Conservation (phyloP, 2,113 vertebrate species). For the Epinephelus moara region DNA sequence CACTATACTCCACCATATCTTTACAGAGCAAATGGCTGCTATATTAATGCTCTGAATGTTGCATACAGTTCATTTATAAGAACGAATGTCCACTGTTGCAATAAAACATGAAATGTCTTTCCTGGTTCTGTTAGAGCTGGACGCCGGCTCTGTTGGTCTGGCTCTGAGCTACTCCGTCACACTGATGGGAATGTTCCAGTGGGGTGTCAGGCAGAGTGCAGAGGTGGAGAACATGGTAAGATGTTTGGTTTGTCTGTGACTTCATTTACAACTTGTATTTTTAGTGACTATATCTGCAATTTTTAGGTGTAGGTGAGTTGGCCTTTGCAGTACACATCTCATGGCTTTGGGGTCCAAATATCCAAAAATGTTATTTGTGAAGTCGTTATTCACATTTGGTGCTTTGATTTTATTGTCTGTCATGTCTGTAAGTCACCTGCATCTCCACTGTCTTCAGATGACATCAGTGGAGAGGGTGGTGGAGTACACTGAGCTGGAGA, state of each 20-base stretch:
- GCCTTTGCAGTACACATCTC: no score
- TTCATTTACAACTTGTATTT: not conserved
- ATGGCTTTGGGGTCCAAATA: no score
- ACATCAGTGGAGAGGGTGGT: constrained; percentile 95
- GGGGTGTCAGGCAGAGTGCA: constrained; percentile 95
- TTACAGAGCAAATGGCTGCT: no score
- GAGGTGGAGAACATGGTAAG: constrained; percentile 97
- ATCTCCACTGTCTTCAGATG: constrained; percentile 85
- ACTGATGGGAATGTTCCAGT: constrained; percentile 96
- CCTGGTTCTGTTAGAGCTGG: constrained; percentile 81
- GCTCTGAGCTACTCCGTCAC: constrained; percentile 91
- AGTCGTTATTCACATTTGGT: no score
- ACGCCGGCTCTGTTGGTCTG: constrained; percentile 92
- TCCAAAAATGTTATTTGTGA: no score
- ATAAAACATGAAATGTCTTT: not conserved
- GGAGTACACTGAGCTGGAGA: constrained; percentile 94
- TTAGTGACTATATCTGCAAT: no score
- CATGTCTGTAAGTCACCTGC: no score
- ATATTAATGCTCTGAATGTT: no score
- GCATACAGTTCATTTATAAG: no score
- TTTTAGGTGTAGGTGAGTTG: no score
- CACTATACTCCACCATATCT: no score
- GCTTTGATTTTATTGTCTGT: no score
- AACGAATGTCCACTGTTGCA: not conserved
- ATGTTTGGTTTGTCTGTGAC: not conserved